Evolutionary conservation across 1,140 invertebrate genomes (phyloP), one percentile per base, ranked within the genome.

Genomic region (Drosophila yakuba): DNA sequence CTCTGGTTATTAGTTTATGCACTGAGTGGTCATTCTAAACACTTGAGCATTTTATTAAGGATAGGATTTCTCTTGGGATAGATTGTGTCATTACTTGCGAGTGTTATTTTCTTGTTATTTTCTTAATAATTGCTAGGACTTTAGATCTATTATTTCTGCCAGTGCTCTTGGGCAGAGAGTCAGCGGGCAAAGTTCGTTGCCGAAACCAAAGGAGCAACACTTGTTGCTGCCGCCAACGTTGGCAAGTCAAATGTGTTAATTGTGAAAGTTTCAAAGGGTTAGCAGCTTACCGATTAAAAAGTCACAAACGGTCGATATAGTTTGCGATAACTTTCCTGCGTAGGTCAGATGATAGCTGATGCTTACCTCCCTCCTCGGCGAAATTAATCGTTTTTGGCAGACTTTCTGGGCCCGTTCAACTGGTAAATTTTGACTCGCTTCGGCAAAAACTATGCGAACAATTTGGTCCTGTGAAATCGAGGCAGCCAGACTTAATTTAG

Each of bases 211-310:
- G 41, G 28, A 54, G 51, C 52, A 17, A 23, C 76, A 79, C 76
- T 79, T 79, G 76, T 67, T 74, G 76, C 77, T 63, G 48, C 20
- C 43, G 36, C 23, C 39, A 32, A 45, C 48, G 73, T 35, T 74
- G 20, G 35, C 12, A 54, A 39, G 48, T 43, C 73, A 57, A 82
- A 82, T 68, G 68, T 82, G 79, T 82, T 82, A 82, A 82, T 82
- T 82, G 68, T 64, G 73, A 3, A 73, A 78, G 74, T 80, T 78
- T 57, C 7, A 45, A 57, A 69, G 51, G 66, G 44, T 58, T 71
- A 71, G 43, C 52, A 39, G 64, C 68, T 71, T 71, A 71, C 36
- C 36, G 68, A 58, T 58, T 72, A 41, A 41, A 58, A 72, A 71
- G 64, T 72, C 52, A 28, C 28, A 72, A 58, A 58, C 45, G 62